Conservation (phyloP, 1,140 invertebrate species). For the Psix sp. region DNA sequence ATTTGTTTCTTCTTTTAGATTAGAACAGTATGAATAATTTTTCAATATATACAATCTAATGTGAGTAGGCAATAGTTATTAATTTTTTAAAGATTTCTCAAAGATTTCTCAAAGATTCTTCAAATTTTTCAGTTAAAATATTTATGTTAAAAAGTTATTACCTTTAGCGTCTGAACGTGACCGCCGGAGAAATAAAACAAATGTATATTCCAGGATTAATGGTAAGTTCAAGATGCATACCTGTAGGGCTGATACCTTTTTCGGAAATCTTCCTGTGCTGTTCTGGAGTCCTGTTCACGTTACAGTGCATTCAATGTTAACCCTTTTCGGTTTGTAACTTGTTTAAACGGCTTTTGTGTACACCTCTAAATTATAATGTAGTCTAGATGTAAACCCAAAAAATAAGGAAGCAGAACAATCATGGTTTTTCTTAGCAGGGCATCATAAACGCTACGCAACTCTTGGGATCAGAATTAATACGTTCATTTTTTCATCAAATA, state of each 20-base stretch:
- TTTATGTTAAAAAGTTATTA: no score
- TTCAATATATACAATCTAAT: no score
- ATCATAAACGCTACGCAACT: slow-evolving; percentile 29
- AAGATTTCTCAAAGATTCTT: no score
- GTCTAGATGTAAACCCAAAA: slow-evolving; percentile 26
- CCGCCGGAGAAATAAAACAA: no score
- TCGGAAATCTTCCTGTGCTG: slow-evolving; percentile 13
- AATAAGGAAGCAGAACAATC: slow-evolving; percentile 55
- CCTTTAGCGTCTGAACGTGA: no score
- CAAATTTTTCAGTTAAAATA: no score
- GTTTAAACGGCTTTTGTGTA: slow-evolving; percentile 29
- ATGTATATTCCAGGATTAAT: no score
- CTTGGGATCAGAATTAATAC: slow-evolving; percentile 1
- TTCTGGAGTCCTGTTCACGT: slow-evolving; percentile 28
- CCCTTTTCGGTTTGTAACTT: slow-evolving; percentile 53
- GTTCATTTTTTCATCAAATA: slow-evolving; percentile 9
- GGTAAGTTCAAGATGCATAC: slow-evolving; percentile 11
- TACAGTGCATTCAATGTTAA: slow-evolving; percentile 57
- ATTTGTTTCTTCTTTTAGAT: no score
- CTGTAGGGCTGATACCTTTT: slow-evolving; percentile 46
- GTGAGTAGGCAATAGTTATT: no score
- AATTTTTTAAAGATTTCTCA: no score
- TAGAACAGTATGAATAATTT: no score
- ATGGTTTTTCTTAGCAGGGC: slow-evolving; percentile 52
- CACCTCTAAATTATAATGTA: slow-evolving; percentile 29